Percentiles rank a stretch among this genome's conserved stretches.
These are phyloP conservation scores for Boulengeromyrus knoepffleri DNA, from an alignment of 2,113 vertebrate genomes.

Conservation along the genomic window DNA sequence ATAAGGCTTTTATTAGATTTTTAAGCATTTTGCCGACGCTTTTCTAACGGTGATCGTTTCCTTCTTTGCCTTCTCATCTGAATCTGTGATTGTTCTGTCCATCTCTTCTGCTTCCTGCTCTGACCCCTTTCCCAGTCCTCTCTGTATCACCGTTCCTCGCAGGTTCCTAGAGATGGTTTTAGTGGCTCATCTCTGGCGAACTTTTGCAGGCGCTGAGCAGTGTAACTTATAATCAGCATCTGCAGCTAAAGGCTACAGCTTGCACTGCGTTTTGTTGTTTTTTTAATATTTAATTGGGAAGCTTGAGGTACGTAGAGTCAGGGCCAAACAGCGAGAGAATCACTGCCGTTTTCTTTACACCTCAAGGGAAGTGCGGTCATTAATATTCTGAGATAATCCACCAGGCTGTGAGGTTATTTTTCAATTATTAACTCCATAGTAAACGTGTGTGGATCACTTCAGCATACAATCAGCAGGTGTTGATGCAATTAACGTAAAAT, in stretches of 20 bases:
- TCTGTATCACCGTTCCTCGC: slow-evolving; percentile 17
- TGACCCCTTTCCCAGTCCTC: not conserved
- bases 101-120: slow-evolving; percentile 7
- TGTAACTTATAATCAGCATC: not conserved
- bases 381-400: not conserved
- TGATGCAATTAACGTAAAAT: not conserved
- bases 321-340: not conserved
- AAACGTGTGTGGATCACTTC: not conserved
- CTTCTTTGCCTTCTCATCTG: not conserved
- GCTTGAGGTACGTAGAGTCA: not conserved
- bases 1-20: not conserved
- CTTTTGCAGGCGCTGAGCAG: slow-evolving; percentile 3
- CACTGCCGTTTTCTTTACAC: not conserved
- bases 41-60: not conserved
- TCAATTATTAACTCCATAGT: not conserved
- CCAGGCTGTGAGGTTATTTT: not conserved
- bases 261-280: not conserved
- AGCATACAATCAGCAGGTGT: not conserved
- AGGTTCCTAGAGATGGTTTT: slow-evolving; percentile 25
- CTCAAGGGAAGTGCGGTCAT: not conserved
- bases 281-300: not conserved
- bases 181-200: slow-evolving; percentile 17
- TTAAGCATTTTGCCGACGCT: not conserved
- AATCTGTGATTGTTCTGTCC: slow-evolving; percentile 1
- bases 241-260: not conserved